phyloP scores from a whole-genome alignment of 1,140 invertebrate species.

The Drosophila sucinea region DNA sequence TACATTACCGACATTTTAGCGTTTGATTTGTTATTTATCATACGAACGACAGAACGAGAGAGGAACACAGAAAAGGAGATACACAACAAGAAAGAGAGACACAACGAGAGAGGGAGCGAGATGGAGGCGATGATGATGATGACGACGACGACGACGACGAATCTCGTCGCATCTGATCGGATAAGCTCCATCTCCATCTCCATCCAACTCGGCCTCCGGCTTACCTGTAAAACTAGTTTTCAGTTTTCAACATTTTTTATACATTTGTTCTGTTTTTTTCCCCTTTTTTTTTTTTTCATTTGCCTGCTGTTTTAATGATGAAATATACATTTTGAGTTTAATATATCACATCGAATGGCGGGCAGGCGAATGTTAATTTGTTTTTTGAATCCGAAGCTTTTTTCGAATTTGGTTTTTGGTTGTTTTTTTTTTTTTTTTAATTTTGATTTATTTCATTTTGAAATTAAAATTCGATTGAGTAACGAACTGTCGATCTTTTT shows the following conservation, averaged over 20 bases:
- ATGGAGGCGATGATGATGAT: constrained; percentile 46
- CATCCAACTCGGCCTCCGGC: constrained; percentile 11
- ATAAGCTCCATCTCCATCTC: constrained; percentile 37
- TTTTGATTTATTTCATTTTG: constrained; percentile 81
- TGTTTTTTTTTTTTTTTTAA: constrained; percentile 46
- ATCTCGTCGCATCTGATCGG: constrained; percentile 75
- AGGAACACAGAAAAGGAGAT: constrained; percentile 5
- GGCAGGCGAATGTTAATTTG: constrained; percentile 73
- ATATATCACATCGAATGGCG: constrained; percentile 78
- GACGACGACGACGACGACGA: constrained; percentile 59
- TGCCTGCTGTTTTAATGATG: constrained; percentile 73
- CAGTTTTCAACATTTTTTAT: constrained; percentile 50
- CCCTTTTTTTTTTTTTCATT: constrained; percentile 39
- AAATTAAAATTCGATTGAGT: constrained; percentile 79
- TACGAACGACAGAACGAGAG: constrained; percentile 57
- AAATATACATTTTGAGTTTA: constrained; percentile 82
- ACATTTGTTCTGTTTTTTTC: constrained; percentile 55
- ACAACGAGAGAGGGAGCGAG: constrained; percentile 26
- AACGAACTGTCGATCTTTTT: constrained; percentile 66
- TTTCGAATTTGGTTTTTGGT: constrained; percentile 9
- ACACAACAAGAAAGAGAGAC: neutral
- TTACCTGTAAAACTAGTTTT: constrained; percentile 82
- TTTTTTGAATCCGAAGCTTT: constrained; percentile 33
- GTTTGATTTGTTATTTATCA: constrained; percentile 83
- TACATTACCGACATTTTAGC: constrained; percentile 82